Evolutionary conservation across 2,888 invertebrate genomes (phyloP), one percentile per base, ranked within the genome.

Genomic region (Altica lythri): DNA sequence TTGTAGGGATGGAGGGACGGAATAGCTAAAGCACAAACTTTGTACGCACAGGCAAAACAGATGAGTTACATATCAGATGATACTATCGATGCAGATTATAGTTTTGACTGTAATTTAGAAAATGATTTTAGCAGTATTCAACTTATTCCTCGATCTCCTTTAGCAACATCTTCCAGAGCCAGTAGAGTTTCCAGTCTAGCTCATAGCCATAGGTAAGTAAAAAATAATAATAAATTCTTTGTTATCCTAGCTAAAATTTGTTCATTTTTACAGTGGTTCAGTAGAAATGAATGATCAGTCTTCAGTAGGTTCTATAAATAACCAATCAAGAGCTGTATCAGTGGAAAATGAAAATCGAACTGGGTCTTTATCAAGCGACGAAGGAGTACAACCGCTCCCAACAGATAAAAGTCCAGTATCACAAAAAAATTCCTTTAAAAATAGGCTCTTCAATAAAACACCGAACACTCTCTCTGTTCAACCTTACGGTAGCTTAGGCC

Each of bases 401-500:
- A 65, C 77, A 2, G 77, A 78, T 54, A 74, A 81, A 66, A 80
- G 73, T 66, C 73, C 75, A 22, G 72, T 72, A 32, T 68, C 72
- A 34, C 73, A 75, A 58, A 75, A 75, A 55, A 72, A 71, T 51
- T 72, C 73, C 19, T 73, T 76, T 59, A 76, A 76, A 59, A 73
- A 72, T 54, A 70, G 74, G 43, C 65, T 74, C 13, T 74, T 74
- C 60, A 71, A 69, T 54, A 75, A 75, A 61, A 84, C 86, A 25
- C 85, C 87, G 19, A 89, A 89, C 71, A 88, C 88, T 0, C 77
- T 92, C 59, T 86, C 86, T 40, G 90, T 92, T 53, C 87, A 90
- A 70, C 86, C 88, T 54, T 76, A 80, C 71, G 82, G 83, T 67
- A 81, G 82, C 50, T 78, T 90, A 44, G 89, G 90, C 19, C 90